phyloP scores from a whole-genome alignment of 37 sponge, comb jelly and placozoan genomes.

The Geodia barretti region DNA sequence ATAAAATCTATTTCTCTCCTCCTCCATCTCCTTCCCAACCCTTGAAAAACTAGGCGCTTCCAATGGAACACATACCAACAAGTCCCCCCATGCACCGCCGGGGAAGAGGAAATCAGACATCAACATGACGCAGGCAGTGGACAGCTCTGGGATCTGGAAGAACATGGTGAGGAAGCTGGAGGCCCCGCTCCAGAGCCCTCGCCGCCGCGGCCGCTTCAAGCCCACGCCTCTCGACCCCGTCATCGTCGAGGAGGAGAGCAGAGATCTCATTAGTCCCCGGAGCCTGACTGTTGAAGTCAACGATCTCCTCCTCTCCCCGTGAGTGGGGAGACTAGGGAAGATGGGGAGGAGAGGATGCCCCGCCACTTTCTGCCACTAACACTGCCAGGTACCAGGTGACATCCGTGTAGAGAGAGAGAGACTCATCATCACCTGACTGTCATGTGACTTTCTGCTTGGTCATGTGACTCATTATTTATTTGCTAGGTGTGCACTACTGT shows the following conservation, averaged over 20 bases:
- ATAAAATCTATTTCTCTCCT: too few relatives aligned
- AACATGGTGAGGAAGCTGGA: slow-evolving; percentile 55
- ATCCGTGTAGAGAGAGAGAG: background rate
- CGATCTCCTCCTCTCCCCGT: too few relatives aligned
- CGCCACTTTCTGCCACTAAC: too few relatives aligned
- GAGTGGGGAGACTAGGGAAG: too few relatives aligned
- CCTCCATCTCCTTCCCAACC: too few relatives aligned
- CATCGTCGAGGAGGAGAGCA: background rate
- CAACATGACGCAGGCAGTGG: slow-evolving; percentile 64
- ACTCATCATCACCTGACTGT: background rate
- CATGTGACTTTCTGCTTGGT: background rate
- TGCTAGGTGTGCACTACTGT: too few relatives aligned
- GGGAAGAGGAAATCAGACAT: background rate
- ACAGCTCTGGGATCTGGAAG: slow-evolving; percentile 59
- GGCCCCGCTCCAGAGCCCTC: slow-evolving; percentile 15
- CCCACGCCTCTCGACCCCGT: background rate
- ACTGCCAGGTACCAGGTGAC: background rate
- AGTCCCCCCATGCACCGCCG: background rate
- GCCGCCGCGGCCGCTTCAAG: background rate
- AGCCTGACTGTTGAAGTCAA: background rate
- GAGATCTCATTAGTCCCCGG: background rate
- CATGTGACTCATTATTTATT: too few relatives aligned
- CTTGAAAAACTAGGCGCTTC: too few relatives aligned
- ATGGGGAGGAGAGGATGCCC: too few relatives aligned
- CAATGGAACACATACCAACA: too few relatives aligned